These are phyloP conservation scores for Anguilla pacifica DNA, from an alignment of 2,797 vertebrate species.

Conservation along the genomic window DNA sequence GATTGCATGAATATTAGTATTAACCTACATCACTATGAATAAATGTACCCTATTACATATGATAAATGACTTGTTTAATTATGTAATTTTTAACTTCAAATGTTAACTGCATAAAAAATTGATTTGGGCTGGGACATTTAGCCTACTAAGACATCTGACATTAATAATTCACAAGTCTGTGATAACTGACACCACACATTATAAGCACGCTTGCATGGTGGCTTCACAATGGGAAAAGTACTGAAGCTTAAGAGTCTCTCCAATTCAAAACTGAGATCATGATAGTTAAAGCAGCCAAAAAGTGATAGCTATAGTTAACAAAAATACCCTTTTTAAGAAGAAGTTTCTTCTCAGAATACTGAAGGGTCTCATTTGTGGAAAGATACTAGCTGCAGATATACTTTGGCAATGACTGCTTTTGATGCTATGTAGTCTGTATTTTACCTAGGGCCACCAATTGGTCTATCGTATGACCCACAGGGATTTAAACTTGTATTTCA, in stretches of 20 bases:
- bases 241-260: not conserved
- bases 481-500: not conserved
- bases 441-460: not conserved
- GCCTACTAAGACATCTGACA: not conserved
- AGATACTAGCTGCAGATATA: not conserved
- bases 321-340: not conserved
- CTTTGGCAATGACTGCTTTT: not conserved
- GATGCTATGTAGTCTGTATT: not conserved
- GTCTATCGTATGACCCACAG: too few species aligned
- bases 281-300: not conserved
- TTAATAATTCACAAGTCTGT: slow-evolving; percentile 27
- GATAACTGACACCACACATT: slow-evolving; percentile 10
- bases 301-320: not conserved
- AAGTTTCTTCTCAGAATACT: not conserved
- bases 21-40: not conserved
- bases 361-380: not conserved
- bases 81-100: slow-evolving; percentile 7
- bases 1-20: not conserved
- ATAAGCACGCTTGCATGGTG: not conserved
- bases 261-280: not conserved
- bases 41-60: not conserved
- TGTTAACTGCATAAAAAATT: not conserved
- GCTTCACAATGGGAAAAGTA: not conserved
- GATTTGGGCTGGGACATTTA: not conserved
- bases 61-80: not conserved